These are phyloP conservation scores for Amphiprion ocellaris DNA, from an alignment of 2,113 vertebrate species.

Conservation along the genomic window DNA sequence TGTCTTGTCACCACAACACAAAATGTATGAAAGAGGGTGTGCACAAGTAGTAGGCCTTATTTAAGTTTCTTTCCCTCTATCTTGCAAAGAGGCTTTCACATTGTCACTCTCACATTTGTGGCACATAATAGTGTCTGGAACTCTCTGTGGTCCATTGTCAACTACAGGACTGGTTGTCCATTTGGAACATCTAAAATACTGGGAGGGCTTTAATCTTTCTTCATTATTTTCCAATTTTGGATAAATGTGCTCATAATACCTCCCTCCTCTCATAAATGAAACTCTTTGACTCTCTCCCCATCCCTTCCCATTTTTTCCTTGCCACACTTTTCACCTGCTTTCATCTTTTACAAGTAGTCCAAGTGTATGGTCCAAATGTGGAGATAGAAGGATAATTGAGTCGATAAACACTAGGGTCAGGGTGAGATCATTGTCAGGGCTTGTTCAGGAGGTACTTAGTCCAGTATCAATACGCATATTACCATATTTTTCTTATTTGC, in stretches of 20 bases:
- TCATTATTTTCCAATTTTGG: constrained; percentile 89
- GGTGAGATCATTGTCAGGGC: constrained; percentile 78
- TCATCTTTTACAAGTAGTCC: constrained; percentile 84
- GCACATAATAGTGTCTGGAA: constrained; percentile 84
- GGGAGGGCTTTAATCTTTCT: constrained; percentile 89
- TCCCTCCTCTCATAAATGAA: constrained; percentile 83
- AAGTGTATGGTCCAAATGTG: constrained; percentile 74
- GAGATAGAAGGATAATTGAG: constrained; percentile 86
- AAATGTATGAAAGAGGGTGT: constrained; percentile 71
- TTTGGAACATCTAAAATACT: constrained; percentile 85
- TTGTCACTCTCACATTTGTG: constrained; percentile 79
- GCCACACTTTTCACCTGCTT: constrained; percentile 81
- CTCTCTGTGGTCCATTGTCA: constrained; percentile 82
- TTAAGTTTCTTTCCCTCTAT: constrained; percentile 73
- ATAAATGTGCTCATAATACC: constrained; percentile 86
- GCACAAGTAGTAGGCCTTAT: constrained; percentile 78
- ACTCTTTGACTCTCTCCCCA: constrained; percentile 81
- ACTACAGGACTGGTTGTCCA: constrained; percentile 82
- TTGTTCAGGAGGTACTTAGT: constrained; percentile 73
- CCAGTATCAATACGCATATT: constrained; percentile 71
- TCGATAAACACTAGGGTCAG: constrained; percentile 83
- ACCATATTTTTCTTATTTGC: constrained; percentile 75
- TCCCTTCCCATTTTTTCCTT: constrained; percentile 65
- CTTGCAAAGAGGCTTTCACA: constrained; percentile 80
- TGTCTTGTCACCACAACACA: constrained; percentile 75